A percentile compares a stretch with the other conserved stretches of the same genome.
These are phyloP conservation scores for Ophiodon elongatus DNA, from an alignment of 2,113 vertebrate species.

Conservation along the genomic window DNA sequence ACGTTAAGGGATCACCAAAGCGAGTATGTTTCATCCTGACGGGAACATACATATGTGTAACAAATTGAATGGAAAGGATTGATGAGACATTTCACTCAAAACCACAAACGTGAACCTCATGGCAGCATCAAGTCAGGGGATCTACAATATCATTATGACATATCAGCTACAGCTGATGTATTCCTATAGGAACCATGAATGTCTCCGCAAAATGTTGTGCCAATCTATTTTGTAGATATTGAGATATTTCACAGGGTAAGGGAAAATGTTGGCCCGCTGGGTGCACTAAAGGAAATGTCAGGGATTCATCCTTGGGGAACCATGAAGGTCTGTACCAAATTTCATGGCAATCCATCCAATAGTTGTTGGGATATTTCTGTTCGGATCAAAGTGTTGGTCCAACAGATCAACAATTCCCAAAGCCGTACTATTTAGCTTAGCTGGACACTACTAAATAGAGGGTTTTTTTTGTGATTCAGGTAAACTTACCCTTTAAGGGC, in stretches of 20 bases:
- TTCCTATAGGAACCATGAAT: neutral
- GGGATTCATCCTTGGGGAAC: neutral
- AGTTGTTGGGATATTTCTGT: neutral
- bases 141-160: neutral
- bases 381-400: neutral
- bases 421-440: neutral
- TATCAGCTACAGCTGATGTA: neutral
- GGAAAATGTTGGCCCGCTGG: neutral
- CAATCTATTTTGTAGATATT: neutral
- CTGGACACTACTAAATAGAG: neutral
- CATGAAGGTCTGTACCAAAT: neutral
- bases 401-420: neutral
- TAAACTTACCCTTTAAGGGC: constrained; percentile 10
- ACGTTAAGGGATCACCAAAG: neutral
- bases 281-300: neutral
- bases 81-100: neutral
- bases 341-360: neutral
- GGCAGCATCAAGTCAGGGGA: neutral
- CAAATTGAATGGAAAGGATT: neutral
- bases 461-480: neutral
- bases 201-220: neutral
- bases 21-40: neutral
- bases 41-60: neutral
- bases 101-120: neutral
- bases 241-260: too few relatives aligned